These are phyloP conservation scores for Mormoops blainvillei DNA, from an alignment of 2,113 vertebrate species.

Conservation along the genomic window DNA sequence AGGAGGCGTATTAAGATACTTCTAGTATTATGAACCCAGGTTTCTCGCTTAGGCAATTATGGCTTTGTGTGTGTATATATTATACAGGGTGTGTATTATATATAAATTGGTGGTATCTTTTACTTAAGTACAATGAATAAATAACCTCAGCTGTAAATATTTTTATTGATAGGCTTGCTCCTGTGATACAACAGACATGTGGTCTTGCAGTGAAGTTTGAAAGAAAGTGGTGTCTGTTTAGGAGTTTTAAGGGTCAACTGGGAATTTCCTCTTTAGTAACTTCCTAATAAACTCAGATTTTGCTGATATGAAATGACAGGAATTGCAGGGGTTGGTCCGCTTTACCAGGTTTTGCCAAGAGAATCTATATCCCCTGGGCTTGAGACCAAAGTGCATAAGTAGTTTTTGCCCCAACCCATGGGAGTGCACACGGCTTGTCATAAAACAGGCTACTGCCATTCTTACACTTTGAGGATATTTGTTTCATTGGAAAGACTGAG, in stretches of 20 bases:
- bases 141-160: neutral
- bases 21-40: neutral
- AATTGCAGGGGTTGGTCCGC: constrained; percentile 58
- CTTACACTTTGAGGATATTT: neutral
- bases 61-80: too few species aligned
- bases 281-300: constrained; percentile 64
- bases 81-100: too few species aligned
- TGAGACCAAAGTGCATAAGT: constrained; percentile 56
- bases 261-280: constrained; percentile 35
- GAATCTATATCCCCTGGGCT: constrained; percentile 51
- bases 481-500: constrained; percentile 37
- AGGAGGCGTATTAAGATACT: neutral
- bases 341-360: constrained; percentile 47
- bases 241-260: constrained; percentile 23
- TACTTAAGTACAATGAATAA: neutral
- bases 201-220: neutral
- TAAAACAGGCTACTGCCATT: constrained; percentile 36
- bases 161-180: neutral
- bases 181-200: neutral
- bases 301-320: constrained; percentile 64
- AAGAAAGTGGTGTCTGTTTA: constrained; percentile 19
- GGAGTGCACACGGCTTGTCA: neutral
- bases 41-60: neutral
- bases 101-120: neutral
- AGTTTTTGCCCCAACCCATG: constrained; percentile 32